These are phyloP conservation scores for Tetragonisca angustula DNA, from an alignment of 2,888 invertebrate species.

Conservation along the genomic window DNA sequence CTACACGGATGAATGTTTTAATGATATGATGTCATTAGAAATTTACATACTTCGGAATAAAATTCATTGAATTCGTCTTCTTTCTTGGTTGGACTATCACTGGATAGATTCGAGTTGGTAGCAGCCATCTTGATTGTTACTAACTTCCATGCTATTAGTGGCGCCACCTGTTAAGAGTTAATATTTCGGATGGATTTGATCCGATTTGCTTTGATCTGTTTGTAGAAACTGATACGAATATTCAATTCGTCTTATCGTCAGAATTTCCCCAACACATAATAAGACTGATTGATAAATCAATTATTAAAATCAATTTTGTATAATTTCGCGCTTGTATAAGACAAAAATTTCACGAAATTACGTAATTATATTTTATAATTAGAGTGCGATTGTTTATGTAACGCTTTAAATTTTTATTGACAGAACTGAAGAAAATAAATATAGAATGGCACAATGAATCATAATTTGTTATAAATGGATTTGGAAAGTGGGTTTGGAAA, in stretches of 20 bases:
- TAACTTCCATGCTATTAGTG: conserved; percentile 43
- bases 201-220: neutral
- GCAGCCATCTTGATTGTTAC: conserved; percentile 81
- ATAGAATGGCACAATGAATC: neutral
- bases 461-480: neutral
- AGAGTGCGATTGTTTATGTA: neutral
- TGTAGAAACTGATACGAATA: neutral
- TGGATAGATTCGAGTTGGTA: conserved; percentile 80
- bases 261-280: neutral
- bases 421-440: no score
- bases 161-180: conserved; percentile 40
- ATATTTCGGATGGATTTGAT: neutral
- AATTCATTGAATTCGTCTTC: conserved; percentile 92
- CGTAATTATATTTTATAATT: neutral
- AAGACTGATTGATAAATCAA: neutral
- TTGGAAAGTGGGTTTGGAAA: neutral
- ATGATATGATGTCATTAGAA: conserved; percentile 3
- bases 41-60: conserved; percentile 90
- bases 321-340: neutral
- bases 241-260: neutral
- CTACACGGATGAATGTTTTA: conserved; percentile 6
- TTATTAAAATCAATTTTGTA: neutral
- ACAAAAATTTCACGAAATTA: neutral
- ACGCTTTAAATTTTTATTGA: neutral
- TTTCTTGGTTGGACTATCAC: conserved; percentile 84